These are phyloP conservation scores for Thinocorus orbignyianus DNA, from an alignment of 2,113 vertebrate species.

Conservation along the genomic window DNA sequence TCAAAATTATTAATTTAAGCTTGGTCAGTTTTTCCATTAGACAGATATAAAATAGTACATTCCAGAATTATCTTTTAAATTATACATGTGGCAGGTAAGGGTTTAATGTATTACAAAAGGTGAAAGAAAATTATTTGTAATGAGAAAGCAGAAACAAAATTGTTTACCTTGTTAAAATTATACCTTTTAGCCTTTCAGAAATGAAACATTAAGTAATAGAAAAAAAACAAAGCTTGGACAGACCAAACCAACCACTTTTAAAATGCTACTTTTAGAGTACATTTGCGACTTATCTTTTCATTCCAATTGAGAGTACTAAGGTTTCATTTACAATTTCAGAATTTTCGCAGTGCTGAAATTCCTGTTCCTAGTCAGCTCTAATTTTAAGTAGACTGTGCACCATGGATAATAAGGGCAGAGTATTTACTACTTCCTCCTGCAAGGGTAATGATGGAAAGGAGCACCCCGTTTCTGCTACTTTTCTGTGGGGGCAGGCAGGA, in stretches of 20 bases:
- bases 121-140: background rate
- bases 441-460: background rate
- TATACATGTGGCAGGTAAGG: background rate
- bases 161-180: slow-evolving; percentile 26
- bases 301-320: slow-evolving; percentile 16
- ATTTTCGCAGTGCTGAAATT: background rate
- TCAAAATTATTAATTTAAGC: background rate
- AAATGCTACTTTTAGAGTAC: background rate
- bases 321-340: slow-evolving; percentile 15
- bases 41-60: background rate
- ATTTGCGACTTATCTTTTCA: background rate
- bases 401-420: background rate
- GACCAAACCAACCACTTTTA: background rate
- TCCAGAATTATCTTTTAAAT: slow-evolving; percentile 13
- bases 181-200: background rate
- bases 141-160: background rate
- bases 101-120: background rate
- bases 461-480: background rate
- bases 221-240: background rate
- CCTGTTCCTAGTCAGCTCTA: background rate
- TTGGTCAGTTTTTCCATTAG: background rate
- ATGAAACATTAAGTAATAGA: background rate
- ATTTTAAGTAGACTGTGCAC: background rate
- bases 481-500: background rate
- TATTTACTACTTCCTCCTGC: background rate